A percentile compares a stretch with the other conserved stretches of the same genome.
Evolutionary conservation across 2,797 vertebrate genomes (phyloP).

Genomic region (Crocodylus rhombifer): DNA sequence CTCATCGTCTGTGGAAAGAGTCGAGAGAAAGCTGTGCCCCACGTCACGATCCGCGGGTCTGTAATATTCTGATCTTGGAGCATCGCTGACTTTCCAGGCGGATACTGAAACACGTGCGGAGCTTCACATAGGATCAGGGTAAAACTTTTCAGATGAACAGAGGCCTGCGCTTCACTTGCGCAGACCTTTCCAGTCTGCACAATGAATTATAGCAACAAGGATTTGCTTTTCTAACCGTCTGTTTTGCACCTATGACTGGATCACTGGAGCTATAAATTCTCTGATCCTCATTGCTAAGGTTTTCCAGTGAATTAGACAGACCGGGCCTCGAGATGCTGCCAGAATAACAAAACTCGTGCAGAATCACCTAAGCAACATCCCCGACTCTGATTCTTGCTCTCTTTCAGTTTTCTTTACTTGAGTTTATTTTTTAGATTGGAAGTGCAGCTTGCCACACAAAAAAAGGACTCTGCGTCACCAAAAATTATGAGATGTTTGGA

Average conservation of each 20-base stretch:
- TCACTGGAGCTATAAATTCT: background rate
- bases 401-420: no score
- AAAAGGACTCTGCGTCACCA: no score
- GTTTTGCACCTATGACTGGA: background rate
- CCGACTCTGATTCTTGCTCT: no score
- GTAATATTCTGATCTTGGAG: background rate
- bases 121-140: background rate
- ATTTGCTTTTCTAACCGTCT: background rate
- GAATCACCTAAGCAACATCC: background rate
- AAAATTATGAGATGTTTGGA: no score
- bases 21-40: background rate
- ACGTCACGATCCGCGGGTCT: fast-evolving
- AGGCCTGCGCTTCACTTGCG: background rate
- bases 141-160: background rate
- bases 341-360: background rate
- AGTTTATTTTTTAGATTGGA: background rate
- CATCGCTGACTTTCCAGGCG: background rate
- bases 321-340: background rate
- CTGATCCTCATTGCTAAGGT: background rate
- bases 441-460: background rate
- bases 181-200: background rate
- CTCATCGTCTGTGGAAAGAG: background rate
- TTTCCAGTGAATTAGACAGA: background rate
- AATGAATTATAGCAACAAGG: background rate
- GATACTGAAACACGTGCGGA: fast-evolving